These are phyloP conservation scores for Sibirionetta formosa DNA, from an alignment of 2,797 vertebrate genomes.

Conservation along the genomic window DNA sequence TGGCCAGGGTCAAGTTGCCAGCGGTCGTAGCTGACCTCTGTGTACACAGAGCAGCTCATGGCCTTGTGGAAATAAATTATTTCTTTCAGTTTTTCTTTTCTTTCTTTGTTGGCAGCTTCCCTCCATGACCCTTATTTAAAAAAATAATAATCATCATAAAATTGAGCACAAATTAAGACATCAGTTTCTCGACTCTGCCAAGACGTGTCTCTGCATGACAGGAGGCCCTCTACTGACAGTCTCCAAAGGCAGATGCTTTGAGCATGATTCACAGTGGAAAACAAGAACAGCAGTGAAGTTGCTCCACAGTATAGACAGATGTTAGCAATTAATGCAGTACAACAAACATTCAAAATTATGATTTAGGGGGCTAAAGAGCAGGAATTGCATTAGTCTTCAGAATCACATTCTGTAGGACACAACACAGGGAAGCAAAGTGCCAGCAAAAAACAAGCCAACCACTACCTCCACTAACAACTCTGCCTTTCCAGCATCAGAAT, in stretches of 20 bases:
- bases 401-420: neutral
- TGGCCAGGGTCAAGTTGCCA: neutral
- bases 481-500: fast-evolving
- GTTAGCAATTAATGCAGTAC: neutral
- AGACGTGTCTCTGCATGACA: neutral
- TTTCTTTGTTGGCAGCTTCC: neutral
- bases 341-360: neutral
- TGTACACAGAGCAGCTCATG: neutral
- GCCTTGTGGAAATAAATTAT: neutral
- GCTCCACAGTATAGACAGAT: neutral
- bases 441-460: neutral
- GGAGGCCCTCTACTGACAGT: neutral
- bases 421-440: neutral
- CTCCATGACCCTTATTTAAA: neutral
- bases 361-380: neutral
- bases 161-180: neutral
- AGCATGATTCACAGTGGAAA: neutral
- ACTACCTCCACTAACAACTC: neutral
- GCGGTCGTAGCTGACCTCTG: neutral
- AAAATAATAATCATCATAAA: neutral
- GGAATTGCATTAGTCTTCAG: neutral
- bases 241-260: neutral
- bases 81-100: neutral
- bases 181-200: neutral
- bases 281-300: neutral